Conservation (phyloP, 35 echinoderm and acorn worm genomes). For the Heliocidaris tuberculata region DNA sequence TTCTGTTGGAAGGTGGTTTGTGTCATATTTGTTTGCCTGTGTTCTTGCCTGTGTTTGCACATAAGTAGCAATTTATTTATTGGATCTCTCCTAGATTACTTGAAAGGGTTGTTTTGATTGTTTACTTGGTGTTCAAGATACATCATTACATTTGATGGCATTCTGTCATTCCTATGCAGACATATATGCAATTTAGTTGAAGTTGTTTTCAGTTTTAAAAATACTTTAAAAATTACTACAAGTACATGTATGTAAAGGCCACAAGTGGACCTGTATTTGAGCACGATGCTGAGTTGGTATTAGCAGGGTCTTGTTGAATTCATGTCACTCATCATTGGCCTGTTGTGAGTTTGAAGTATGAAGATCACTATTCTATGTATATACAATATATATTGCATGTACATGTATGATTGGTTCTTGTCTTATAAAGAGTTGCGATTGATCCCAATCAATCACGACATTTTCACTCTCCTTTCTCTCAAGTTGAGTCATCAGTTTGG, state of each 20-base stretch:
- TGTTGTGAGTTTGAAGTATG: not conserved
- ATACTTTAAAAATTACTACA: not conserved
- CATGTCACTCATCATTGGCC: not conserved
- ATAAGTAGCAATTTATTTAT: not conserved
- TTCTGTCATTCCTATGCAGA: not conserved
- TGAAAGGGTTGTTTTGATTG: not conserved
- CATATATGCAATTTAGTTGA: not conserved
- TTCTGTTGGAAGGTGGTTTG: not conserved
- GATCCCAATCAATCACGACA: no score
- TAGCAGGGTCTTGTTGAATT: not conserved
- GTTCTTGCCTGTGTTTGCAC: constrained; percentile 1
- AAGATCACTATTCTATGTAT: not conserved
- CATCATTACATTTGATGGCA: not conserved
- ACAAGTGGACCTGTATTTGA: not conserved
- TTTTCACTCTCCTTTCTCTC: no score
- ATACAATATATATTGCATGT: no score
- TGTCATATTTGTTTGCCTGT: not conserved
- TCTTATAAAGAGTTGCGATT: no score
- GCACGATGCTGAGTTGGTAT: not conserved
- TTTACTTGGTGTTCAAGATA: not conserved
- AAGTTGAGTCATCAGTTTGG: not conserved
- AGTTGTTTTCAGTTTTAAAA: not conserved
- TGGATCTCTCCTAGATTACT: not conserved
- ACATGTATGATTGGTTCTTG: no score
- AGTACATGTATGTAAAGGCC: not conserved